These are phyloP conservation scores for Apaloderma vittatum DNA, from an alignment of 2,113 vertebrate genomes.

Conservation along the genomic window DNA sequence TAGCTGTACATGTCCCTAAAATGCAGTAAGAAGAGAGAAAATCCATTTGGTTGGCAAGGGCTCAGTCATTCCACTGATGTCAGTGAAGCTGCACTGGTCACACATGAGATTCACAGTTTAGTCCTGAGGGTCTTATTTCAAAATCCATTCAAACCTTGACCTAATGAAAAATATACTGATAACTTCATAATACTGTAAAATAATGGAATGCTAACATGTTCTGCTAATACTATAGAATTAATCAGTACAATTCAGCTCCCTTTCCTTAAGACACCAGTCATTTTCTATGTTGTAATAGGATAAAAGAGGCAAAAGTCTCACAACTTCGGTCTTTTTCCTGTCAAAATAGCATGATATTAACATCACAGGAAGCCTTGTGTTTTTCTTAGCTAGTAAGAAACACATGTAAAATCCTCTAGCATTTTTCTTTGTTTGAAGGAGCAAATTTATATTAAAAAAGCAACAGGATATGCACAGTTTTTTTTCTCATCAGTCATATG, in stretches of 20 bases:
- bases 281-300: background rate
- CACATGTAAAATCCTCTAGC: background rate
- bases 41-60: background rate
- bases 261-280: background rate
- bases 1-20: accelerated
- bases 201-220: background rate
- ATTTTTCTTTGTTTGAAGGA: background rate
- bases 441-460: background rate
- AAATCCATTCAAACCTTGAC: background rate
- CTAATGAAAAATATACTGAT: background rate
- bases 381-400: background rate
- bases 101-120: background rate
- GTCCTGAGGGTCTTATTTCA: background rate
- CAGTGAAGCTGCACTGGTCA: background rate
- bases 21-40: accelerated
- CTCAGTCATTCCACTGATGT: background rate
- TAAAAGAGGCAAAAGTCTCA: background rate
- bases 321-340: background rate
- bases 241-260: background rate
- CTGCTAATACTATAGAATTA: background rate
- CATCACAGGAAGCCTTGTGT: background rate
- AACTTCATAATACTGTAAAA: background rate
- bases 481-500: background rate
- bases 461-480: background rate
- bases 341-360: background rate